Conservation (phyloP, 2,888 invertebrate genomes). For the Hirtodrosophila confusa region DNA sequence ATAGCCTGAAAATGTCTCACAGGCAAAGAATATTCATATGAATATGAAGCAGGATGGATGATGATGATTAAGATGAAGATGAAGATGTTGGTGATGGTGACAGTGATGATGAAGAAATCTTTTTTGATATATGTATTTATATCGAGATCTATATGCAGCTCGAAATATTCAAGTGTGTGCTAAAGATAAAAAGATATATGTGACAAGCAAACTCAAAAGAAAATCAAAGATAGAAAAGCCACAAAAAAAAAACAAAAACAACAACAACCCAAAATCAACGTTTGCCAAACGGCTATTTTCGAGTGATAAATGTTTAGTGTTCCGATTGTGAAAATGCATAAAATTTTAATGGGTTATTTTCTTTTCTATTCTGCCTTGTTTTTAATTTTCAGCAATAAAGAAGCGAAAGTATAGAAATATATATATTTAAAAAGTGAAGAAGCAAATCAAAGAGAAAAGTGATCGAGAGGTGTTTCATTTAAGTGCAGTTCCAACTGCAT, state of each 20-base stretch:
- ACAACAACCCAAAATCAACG: constrained; percentile 13
- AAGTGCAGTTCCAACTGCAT: constrained; percentile 74
- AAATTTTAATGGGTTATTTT: constrained; percentile 34
- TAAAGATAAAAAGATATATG: constrained; percentile 30
- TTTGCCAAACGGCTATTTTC: constrained; percentile 10
- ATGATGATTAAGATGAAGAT: constrained; percentile 37
- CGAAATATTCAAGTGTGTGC: constrained; percentile 31
- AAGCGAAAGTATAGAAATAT: constrained; percentile 67
- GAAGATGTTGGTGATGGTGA: constrained; percentile 42
- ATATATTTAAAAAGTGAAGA: constrained; percentile 72
- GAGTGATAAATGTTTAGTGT: constrained; percentile 44
- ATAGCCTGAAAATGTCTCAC: constrained; percentile 63
- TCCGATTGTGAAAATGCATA: constrained; percentile 16
- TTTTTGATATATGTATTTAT: constrained; percentile 36
- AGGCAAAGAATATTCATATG: constrained; percentile 65
- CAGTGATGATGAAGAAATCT: constrained; percentile 38
- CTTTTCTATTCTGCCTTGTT: constrained; percentile 39
- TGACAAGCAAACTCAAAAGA: constrained; percentile 38
- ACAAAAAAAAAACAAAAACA: constrained; percentile 16
- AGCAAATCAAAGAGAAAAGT: constrained; percentile 70
- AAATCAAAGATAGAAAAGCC: too few species aligned
- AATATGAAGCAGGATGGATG: constrained; percentile 64
- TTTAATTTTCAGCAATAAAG: constrained; percentile 77
- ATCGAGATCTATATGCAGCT: constrained; percentile 31
- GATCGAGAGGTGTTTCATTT: constrained; percentile 74